Conservation (phyloP, 2,888 invertebrate species). For the Aspidapion aeneum region DNA sequence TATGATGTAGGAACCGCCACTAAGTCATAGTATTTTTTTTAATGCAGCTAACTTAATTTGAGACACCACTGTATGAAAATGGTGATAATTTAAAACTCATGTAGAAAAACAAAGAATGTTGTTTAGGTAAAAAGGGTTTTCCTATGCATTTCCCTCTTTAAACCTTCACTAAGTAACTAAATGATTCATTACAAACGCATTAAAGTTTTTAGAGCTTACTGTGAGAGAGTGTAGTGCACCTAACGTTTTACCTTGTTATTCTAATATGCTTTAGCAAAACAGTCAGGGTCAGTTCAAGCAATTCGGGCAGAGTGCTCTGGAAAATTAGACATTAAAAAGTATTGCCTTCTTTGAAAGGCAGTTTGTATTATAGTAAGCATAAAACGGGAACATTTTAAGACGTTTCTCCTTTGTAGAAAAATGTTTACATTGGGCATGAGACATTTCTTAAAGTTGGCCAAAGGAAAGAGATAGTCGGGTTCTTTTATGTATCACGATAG, state of each 20-base stretch:
- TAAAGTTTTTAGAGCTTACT: background rate
- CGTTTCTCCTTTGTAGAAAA: background rate
- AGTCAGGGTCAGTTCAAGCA: background rate
- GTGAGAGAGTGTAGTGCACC: background rate
- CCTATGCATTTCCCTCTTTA: background rate
- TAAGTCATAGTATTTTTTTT: no score
- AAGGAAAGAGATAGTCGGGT: conserved; percentile 8
- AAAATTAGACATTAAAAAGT: background rate
- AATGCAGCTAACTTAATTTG: no score
- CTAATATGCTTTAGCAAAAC: background rate
- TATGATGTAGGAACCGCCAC: no score
- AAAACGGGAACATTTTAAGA: background rate
- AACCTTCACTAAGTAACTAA: background rate
- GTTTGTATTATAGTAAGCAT: background rate
- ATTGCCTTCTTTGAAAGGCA: background rate
- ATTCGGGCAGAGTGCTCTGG: background rate
- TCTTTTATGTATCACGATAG: conserved; percentile 11
- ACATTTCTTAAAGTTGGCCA: conserved; percentile 8
- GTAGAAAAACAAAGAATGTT: background rate
- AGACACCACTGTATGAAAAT: no score
- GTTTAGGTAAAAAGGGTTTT: background rate
- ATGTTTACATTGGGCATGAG: conserved; percentile 21
- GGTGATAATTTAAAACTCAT: no score
- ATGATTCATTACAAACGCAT: background rate
- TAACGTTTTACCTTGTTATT: background rate